A percentile compares a stretch with the other conserved stretches of the same genome.
Evolutionary conservation across 1,140 invertebrate genomes (phyloP).

Genomic region (Anastrepha ludens): DNA sequence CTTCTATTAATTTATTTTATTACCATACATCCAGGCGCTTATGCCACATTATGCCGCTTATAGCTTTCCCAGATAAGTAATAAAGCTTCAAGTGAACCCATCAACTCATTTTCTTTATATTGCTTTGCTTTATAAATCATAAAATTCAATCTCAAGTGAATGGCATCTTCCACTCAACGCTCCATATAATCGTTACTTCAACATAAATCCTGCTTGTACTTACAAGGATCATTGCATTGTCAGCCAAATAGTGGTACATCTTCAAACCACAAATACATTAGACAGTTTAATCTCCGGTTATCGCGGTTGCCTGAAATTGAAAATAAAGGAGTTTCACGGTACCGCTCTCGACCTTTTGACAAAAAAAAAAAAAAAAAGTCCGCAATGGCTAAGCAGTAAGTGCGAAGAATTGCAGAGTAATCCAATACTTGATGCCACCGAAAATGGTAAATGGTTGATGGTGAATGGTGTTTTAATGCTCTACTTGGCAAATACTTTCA

Average conservation of each 20-base stretch:
- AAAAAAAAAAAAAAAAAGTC: not conserved
- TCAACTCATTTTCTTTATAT: too few species aligned
- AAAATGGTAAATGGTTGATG: slow-evolving; percentile 38
- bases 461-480: slow-evolving; percentile 28
- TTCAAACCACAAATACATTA: slow-evolving; percentile 21
- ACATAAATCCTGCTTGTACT: not conserved
- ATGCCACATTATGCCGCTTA: not conserved
- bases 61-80: not conserved
- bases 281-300: slow-evolving; percentile 49
- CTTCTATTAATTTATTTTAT: too few species aligned
- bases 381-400: slow-evolving; percentile 1
- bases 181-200: not conserved
- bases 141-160: slow-evolving; percentile 27
- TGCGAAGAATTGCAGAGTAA: slow-evolving; percentile 12
- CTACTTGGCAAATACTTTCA: slow-evolving; percentile 38
- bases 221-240: slow-evolving; percentile 37
- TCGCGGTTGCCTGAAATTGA: not conserved
- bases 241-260: slow-evolving; percentile 7
- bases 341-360: not conserved
- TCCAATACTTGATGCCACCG: slow-evolving; percentile 21
- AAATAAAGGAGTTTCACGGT: not conserved
- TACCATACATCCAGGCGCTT: too few species aligned
- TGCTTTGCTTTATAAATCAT: slow-evolving; percentile 18
- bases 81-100: not conserved
- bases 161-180: slow-evolving; percentile 29